Base-by-base conservation (phyloP, 1,140 invertebrate genomes). In the Sitophilus oryzae region DNA sequence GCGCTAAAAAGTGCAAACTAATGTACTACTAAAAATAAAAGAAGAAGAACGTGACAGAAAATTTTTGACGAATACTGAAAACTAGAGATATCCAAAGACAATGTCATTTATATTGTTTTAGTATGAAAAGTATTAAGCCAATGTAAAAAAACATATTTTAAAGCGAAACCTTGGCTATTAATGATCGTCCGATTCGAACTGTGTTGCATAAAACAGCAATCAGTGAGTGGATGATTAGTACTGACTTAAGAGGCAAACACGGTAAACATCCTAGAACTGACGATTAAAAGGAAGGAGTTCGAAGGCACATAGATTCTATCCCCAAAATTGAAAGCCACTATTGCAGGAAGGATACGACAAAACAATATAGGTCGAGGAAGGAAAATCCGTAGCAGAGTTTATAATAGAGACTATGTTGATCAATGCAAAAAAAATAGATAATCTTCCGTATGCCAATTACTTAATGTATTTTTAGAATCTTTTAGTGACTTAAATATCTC, bases 261-360 rank as follows among this genome's bases (percentile, higher is more conserved):
- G 62, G 61, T 30, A 64, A 69, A 23, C 66, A 70, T 21, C 46
- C 34, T 15, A 65, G 51, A 48, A 42, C 68, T 56, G 54, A 60
- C 37, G 18, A 19, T 49, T 56, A 66, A 18, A 66, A 61, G 55
- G 22, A 65, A 50, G 47, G 57, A 6, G 58, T 72, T 6, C 60
- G 52, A 57, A 62, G 59, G 21, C 65, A 67, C 35, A 71, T 71
- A 21, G 52, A 69, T 34, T 62, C 67, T 6, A 68, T 71, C 30
- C 64, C 67, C 22, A 63, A 46, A 51, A 59, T 68, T n/a, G 66
- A 68, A 48, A 67, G 64, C 44, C 67, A 69, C 48, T 70, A 71
- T 60, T 37, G 62, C 3, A 53, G 68, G 20, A 60, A 59, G 35
- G 57, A 65, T 11, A 65, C 64, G 14, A 58, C 45, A 22, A 60